phyloP scores from a whole-genome alignment of 1,140 invertebrate genomes.

The Copidosoma floridanum region DNA sequence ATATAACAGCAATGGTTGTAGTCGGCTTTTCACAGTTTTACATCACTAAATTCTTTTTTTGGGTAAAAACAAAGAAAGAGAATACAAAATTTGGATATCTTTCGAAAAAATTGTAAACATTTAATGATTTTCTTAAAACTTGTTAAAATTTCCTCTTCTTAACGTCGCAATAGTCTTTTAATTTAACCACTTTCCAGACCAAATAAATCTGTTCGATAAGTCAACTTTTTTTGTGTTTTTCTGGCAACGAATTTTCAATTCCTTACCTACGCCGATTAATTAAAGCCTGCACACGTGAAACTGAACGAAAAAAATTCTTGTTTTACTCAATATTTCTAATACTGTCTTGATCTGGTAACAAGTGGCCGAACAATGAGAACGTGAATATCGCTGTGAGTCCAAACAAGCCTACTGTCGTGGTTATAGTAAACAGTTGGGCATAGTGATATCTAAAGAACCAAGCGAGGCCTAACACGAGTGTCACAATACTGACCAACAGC shows the following conservation, averaged over 20 bases:
- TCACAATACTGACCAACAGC: conserved; percentile 52
- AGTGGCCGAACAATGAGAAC: conserved; percentile 57
- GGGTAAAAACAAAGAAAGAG: too few species aligned
- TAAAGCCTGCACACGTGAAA: background rate
- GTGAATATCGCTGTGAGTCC: conserved; percentile 63
- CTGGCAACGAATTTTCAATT: conserved; percentile 19
- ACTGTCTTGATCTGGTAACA: conserved; percentile 55
- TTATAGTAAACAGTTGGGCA: conserved; percentile 63
- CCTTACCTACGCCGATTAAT: conserved; percentile 4
- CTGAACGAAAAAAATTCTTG: background rate
- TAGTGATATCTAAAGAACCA: conserved; percentile 67
- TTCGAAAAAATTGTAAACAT: too few species aligned
- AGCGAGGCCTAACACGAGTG: conserved; percentile 55
- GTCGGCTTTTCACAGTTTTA: too few species aligned
- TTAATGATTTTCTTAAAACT: too few species aligned
- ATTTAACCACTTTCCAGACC: conserved; percentile 5
- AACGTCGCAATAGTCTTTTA: too few species aligned
- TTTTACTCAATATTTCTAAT: conserved; percentile 47
- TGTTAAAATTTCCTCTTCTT: too few species aligned
- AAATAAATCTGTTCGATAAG: background rate
- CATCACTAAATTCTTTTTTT: too few species aligned
- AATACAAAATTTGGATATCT: too few species aligned
- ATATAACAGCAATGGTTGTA: conserved; percentile 18
- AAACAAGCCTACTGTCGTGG: conserved; percentile 62
- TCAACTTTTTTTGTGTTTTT: background rate